Evolutionary conservation across 2,888 invertebrate genomes (phyloP).

Genomic region (Agrypnus murinus): DNA sequence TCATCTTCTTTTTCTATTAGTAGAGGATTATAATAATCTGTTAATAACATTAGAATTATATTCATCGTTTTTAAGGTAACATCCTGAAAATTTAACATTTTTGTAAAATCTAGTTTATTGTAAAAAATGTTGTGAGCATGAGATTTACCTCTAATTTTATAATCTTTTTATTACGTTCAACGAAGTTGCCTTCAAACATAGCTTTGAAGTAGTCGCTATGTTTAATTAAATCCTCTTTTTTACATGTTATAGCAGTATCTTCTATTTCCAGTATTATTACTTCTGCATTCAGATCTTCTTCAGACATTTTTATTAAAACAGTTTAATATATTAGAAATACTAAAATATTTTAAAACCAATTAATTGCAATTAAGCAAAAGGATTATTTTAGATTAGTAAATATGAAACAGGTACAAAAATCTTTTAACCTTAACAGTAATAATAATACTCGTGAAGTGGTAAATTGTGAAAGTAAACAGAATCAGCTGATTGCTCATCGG

Average conservation of each 20-base stretch:
- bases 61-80: slow-evolving; percentile 67
- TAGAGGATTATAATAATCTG: slow-evolving; percentile 61
- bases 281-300: slow-evolving; percentile 4
- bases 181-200: slow-evolving; percentile 71
- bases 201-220: slow-evolving; percentile 71
- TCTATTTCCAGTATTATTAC: slow-evolving; percentile 41
- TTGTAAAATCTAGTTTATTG: no score
- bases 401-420: no score
- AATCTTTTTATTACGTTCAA: slow-evolving; percentile 65
- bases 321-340: no score
- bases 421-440: no score
- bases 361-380: no score
- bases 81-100: slow-evolving; percentile 65
- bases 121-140: no score
- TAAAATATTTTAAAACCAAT: no score
- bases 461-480: no score
- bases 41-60: slow-evolving; percentile 65
- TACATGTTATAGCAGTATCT: slow-evolving; percentile 55
- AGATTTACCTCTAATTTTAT: slow-evolving; percentile 69
- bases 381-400: no score
- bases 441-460: no score
- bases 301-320: no score
- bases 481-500: no score
- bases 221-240: slow-evolving; percentile 62
- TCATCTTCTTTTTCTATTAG: slow-evolving; percentile 61